phyloP scores from a whole-genome alignment of 1,140 invertebrate species.

The Lerema accius region DNA sequence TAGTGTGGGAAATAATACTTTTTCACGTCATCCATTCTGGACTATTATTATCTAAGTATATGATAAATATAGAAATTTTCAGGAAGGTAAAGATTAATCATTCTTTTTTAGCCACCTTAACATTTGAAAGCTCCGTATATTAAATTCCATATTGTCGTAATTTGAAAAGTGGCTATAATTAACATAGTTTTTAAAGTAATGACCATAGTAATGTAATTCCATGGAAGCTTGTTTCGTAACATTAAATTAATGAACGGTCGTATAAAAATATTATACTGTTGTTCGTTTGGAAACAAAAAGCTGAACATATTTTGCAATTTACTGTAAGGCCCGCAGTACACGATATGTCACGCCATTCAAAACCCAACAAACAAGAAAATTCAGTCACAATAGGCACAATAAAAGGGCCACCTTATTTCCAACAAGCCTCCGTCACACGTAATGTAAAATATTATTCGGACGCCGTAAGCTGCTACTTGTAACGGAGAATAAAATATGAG shows the following conservation, averaged over 20 bases:
- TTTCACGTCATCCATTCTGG: no score
- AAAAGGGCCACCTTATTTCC: conserved; percentile 36
- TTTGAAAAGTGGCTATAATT: no score
- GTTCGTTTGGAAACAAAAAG: neutral
- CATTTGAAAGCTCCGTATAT: no score
- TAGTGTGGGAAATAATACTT: no score
- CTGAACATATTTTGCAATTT: neutral
- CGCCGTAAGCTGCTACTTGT: conserved; percentile 41
- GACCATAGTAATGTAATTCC: neutral
- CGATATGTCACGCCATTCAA: neutral
- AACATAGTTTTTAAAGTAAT: neutral
- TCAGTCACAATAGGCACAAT: conserved; percentile 14
- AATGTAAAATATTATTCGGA: conserved; percentile 35
- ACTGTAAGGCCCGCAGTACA: neutral
- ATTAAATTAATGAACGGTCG: neutral
- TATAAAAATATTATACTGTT: neutral
- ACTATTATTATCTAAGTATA: no score
- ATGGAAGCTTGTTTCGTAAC: neutral
- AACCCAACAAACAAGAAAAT: conserved; percentile 19
- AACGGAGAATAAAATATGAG: conserved; percentile 41
- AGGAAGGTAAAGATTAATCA: no score
- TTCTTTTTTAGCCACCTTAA: no score
- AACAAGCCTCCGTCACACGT: conserved; percentile 33
- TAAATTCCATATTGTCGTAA: no score
- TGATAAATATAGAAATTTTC: no score